Percentiles rank a stretch among this genome's conserved stretches.
Evolutionary conservation across 2,113 vertebrate genomes (phyloP).

Genomic region (Choloepus hoffmanni): DNA sequence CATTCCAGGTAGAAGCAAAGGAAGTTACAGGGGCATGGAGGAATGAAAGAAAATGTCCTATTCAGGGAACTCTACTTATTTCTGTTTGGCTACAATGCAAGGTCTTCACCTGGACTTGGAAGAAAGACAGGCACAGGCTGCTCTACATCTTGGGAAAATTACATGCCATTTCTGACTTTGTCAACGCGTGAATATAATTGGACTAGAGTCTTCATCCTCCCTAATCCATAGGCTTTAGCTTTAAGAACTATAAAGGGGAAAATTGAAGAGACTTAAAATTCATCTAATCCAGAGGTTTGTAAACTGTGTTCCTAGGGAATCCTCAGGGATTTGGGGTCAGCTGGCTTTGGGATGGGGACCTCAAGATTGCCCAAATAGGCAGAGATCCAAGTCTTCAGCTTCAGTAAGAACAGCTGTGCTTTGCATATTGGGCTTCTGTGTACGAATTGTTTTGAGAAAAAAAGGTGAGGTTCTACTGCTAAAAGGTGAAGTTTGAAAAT

Average conservation of each 20-base stretch:
- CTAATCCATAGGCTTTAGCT: not conserved
- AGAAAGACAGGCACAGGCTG: not conserved
- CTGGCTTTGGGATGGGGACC: not conserved
- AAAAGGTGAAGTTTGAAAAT: slow-evolving; percentile 37
- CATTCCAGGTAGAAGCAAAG: not conserved
- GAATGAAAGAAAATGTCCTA: not conserved
- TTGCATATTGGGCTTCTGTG: not conserved
- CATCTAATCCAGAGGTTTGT: not conserved
- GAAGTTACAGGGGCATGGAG: not conserved
- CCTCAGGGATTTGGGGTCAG: not conserved
- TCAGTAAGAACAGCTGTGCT: not conserved
- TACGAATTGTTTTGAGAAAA: not conserved
- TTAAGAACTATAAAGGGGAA: not conserved
- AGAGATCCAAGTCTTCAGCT: not conserved
- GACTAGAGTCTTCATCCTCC: not conserved
- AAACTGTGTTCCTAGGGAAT: not conserved
- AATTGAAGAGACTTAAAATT: not conserved
- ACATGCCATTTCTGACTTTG: not conserved
- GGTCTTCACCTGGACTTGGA: not conserved
- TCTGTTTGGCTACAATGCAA: not conserved
- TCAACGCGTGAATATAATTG: not conserved
- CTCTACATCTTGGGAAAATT: not conserved
- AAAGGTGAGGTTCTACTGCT: not conserved
- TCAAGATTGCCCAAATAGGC: not conserved
- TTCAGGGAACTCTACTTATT: not conserved